Base-by-base conservation (phyloP, 2,113 vertebrate genomes). In the Aramus guarauna region DNA sequence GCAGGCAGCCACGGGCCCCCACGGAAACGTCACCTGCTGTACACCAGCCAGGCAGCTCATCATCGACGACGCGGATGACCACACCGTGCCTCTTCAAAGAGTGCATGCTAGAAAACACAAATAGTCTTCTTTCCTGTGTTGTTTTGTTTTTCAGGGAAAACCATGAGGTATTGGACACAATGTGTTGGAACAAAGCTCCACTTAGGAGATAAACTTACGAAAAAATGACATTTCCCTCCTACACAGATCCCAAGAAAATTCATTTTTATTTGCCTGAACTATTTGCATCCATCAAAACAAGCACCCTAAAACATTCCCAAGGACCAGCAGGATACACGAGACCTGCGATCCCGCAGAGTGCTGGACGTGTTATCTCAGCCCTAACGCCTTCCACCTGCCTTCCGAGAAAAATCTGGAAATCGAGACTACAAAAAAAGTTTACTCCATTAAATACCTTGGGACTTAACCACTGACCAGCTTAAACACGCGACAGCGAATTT, bases 51-150 rank as follows among this genome's bases (percentile, higher is more conserved):
- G 16, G 47, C 27, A 66, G 58, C 29, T 52, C 72, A 10, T 9
- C 45, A 11, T 1, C 2, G 7, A 4, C 29, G 3, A 15, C 0
- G 9, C 0, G 8, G 30, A 24, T 14, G 20, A 34, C 9, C 45
- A 27, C 64, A 12, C 8, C 18, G 13, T 2, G 27, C 47, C 84
- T 37, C 21, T 26, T 4, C 82, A 29, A 24, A 60, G 20, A 20
- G 23, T 0, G 24, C 6, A 5, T 32, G 43, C 62, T 62, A 59
- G 32, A 12, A 48, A 84, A 43, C 30, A 17, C 41, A 11, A 43
- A 20, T 15, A 41, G 52, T 68, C 36, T 83, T 37, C 41, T 63
- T 45, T 30, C 60, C 66, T 22, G 5, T 2, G 11, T 15, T 37
- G 1, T 45, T 29, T 67, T 50, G 9, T 17, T 4, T 8, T 20